phyloP scores from a whole-genome alignment of 1,140 invertebrate species.

The Araneus ventricosus region DNA sequence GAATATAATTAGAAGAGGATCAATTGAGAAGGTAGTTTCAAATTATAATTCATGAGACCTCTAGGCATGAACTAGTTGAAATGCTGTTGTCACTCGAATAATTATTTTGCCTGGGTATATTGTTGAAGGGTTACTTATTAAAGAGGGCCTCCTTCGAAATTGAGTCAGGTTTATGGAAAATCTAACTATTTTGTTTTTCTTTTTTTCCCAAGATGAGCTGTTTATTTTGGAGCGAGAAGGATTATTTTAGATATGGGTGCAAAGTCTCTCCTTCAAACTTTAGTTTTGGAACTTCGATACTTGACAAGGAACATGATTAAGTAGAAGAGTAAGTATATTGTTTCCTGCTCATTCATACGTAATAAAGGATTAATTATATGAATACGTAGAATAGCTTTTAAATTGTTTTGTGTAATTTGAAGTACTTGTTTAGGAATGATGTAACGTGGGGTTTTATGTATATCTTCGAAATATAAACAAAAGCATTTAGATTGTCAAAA shows the following conservation, averaged over 20 bases:
- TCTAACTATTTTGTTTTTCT: neutral
- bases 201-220: neutral
- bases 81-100: neutral
- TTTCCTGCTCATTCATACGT: too few species aligned
- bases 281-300: neutral
- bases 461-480: too few species aligned
- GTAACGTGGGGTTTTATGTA: too few species aligned
- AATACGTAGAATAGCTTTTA: neutral
- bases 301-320: neutral
- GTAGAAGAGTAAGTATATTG: neutral
- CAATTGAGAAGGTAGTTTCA: constrained; percentile 31
- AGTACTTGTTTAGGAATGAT: too few species aligned
- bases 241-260: neutral
- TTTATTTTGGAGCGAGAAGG: neutral
- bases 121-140: neutral
- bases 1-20: constrained; percentile 31
- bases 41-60: neutral
- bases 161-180: neutral
- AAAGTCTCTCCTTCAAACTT: neutral
- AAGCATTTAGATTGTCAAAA: too few species aligned
- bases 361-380: too few species aligned
- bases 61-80: constrained; percentile 3
- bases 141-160: neutral
- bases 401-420: neutral
- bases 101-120: neutral